Conservation (phyloP, 2,888 invertebrate genomes). For the Trachelus iudaicus region DNA sequence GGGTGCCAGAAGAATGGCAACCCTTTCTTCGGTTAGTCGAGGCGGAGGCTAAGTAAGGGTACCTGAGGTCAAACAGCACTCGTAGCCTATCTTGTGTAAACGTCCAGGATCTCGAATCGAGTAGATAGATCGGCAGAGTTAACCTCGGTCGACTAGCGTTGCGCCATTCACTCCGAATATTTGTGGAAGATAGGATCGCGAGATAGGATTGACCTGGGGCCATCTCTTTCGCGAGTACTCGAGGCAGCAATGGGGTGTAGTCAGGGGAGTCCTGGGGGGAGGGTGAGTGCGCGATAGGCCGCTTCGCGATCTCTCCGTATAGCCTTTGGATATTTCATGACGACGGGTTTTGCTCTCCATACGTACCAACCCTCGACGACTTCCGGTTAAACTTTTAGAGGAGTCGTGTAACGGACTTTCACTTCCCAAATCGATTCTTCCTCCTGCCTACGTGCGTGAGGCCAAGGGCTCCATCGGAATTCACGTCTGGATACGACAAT, state of each 20-base stretch:
- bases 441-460: too few relatives aligned
- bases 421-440: too few relatives aligned
- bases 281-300: conserved; percentile 26
- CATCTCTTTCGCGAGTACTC: conserved; percentile 30
- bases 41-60: neutral
- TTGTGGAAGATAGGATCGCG: conserved; percentile 56
- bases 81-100: conserved; percentile 53
- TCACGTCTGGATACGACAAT: too few relatives aligned
- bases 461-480: too few relatives aligned
- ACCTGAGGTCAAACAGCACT: conserved; percentile 19
- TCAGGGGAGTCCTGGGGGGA: conserved; percentile 26
- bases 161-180: conserved; percentile 58
- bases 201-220: conserved; percentile 59
- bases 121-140: conserved; percentile 49
- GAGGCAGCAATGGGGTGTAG: conserved; percentile 7
- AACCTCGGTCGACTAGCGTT: conserved; percentile 41
- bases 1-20: too few relatives aligned
- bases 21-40: too few relatives aligned
- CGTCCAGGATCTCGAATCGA: conserved; percentile 48
- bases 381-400: too few relatives aligned
- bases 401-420: too few relatives aligned
- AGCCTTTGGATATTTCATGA: conserved; percentile 3
- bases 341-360: too few relatives aligned
- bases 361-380: too few relatives aligned
- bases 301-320: conserved; percentile 6